Percentiles rank a stretch among this genome's conserved stretches.
Conservation (phyloP, 2,113 vertebrate genomes). For the Atherinomorus stipes region DNA sequence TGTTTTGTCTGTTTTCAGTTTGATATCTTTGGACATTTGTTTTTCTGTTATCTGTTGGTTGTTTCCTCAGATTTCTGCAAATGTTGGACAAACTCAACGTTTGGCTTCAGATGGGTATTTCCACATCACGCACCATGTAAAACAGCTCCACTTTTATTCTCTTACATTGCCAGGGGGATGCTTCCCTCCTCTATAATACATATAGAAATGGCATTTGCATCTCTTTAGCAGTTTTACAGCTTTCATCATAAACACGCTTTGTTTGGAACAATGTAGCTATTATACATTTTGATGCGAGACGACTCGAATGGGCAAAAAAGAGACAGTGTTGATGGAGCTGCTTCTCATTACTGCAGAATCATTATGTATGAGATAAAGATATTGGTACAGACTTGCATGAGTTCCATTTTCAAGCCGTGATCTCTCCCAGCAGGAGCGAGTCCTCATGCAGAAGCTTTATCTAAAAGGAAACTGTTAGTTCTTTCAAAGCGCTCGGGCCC, state of each 20-base stretch:
- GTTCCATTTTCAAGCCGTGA: constrained; percentile 29
- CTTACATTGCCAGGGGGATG: neutral
- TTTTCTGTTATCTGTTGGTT: too few species aligned
- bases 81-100: too few species aligned
- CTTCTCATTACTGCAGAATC: constrained; percentile 8
- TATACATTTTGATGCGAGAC: neutral
- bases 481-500: constrained; percentile 49
- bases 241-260: neutral
- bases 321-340: neutral
- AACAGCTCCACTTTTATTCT: neutral
- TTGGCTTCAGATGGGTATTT: too few species aligned
- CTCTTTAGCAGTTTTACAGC: neutral
- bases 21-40: too few species aligned
- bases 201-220: neutral
- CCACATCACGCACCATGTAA: too few species aligned
- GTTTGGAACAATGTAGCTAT: neutral
- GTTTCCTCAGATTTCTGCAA: too few species aligned
- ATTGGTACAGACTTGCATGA: constrained; percentile 8
- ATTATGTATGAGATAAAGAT: constrained; percentile 19
- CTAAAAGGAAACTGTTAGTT: constrained; percentile 40
- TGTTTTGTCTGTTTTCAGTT: too few species aligned
- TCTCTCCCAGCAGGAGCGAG: constrained; percentile 42
- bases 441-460: constrained; percentile 24
- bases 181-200: neutral
- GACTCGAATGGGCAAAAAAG: neutral